Conservation (phyloP, 2,888 invertebrate genomes). For the Perdita meconis region DNA sequence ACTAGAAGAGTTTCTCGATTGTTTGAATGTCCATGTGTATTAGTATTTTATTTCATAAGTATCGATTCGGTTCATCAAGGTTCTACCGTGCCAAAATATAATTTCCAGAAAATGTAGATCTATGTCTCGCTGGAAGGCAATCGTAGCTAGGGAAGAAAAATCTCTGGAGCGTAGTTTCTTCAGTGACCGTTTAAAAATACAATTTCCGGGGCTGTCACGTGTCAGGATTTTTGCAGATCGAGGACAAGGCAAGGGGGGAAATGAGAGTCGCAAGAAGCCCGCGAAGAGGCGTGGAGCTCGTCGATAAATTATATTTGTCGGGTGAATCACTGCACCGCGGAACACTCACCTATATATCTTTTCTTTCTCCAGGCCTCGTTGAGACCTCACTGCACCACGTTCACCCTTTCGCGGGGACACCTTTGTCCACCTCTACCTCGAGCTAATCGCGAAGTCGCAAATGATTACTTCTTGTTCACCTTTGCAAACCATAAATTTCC, state of each 20-base stretch:
- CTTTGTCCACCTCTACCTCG: slow-evolving; percentile 2
- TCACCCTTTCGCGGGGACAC: slow-evolving; percentile 16
- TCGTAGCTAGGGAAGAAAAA: no score
- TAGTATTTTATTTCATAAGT: no score
- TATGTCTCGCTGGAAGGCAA: no score
- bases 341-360: slow-evolving; percentile 44
- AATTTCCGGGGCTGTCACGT: no score
- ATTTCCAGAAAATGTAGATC: no score
- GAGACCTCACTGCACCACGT: background rate
- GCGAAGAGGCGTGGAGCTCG: slow-evolving; percentile 48
- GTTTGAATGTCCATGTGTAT: no score
- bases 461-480: slow-evolving; percentile 10
- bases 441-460: slow-evolving; percentile 27
- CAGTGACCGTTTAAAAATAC: no score
- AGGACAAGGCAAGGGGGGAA: background rate
- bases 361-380: slow-evolving; percentile 11
- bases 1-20: no score
- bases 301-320: slow-evolving; percentile 58
- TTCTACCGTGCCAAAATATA: no score
- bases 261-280: slow-evolving; percentile 30
- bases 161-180: no score
- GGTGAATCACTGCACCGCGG: slow-evolving; percentile 52
- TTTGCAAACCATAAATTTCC: no score
- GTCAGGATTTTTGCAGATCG: slow-evolving; percentile 15
- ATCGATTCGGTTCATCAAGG: no score